Percentiles rank a stretch among this genome's conserved stretches.
Conservation (phyloP, 2,888 invertebrate genomes). For the Cataglyphis livida region DNA sequence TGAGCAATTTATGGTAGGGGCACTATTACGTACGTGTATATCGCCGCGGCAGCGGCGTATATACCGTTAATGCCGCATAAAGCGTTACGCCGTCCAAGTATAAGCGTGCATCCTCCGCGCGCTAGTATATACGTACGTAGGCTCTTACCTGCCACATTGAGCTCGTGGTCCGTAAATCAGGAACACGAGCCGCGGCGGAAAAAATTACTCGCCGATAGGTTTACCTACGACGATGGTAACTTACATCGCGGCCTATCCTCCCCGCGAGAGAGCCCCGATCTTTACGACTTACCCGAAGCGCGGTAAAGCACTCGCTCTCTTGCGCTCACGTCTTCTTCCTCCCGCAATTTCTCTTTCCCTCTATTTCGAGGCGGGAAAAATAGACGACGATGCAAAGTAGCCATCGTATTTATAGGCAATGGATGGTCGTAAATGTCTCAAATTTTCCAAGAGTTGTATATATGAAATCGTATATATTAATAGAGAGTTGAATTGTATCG, state of each 20-base stretch:
- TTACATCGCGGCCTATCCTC: conserved; percentile 77
- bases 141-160: conserved; percentile 65
- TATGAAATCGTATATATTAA: background rate
- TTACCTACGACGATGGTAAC: conserved; percentile 78
- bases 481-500: background rate
- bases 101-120: conserved; percentile 71
- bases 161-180: conserved; percentile 79
- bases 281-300: conserved; percentile 80
- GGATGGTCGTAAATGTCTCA: background rate
- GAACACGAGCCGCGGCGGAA: conserved; percentile 75
- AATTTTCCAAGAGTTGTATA: background rate
- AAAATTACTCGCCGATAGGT: conserved; percentile 76
- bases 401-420: background rate
- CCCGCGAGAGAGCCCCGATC: conserved; percentile 72
- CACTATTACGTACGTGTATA: conserved; percentile 55
- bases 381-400: conserved; percentile 2
- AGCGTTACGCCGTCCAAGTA: conserved; percentile 65
- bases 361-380: conserved; percentile 9
- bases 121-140: conserved; percentile 58
- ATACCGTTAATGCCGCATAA: conserved; percentile 76
- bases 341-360: conserved; percentile 12
- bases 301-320: conserved; percentile 74
- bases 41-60: conserved; percentile 53
- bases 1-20: conserved; percentile 76
- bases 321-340: conserved; percentile 39